Evolutionary conservation across 92 coral and sea anemone species (phyloP).

Genomic region (Muricea muricata): DNA sequence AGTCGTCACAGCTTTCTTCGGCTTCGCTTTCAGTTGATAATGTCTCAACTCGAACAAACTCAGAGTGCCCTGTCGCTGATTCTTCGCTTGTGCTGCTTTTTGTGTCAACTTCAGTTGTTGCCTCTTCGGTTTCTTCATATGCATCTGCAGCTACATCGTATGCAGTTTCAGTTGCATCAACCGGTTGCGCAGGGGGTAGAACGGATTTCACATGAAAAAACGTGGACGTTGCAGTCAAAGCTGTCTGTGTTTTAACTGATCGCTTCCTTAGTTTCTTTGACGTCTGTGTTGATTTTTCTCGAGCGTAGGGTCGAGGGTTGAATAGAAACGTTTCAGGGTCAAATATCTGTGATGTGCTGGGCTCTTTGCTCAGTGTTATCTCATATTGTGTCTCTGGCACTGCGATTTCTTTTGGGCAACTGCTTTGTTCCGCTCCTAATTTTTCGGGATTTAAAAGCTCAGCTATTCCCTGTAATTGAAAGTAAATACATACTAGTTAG

Average conservation of each 20-base stretch:
- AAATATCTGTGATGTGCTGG: neutral
- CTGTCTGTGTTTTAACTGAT: neutral
- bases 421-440: neutral
- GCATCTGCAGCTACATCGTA: no score
- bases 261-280: neutral
- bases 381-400: no score
- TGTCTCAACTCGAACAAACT: neutral
- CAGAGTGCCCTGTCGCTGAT: neutral
- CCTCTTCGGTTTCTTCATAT: neutral
- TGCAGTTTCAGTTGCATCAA: no score
- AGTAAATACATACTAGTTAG: neutral
- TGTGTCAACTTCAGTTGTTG: neutral
- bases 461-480: neutral
- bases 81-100: neutral
- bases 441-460: conserved; percentile 8
- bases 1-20: conserved; percentile 21
- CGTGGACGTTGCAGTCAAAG: neutral
- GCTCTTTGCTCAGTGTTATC: neutral
- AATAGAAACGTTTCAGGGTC: neutral
- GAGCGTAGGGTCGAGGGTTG: neutral
- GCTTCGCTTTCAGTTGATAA: neutral
- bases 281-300: neutral
- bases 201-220: neutral
- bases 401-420: neutral
- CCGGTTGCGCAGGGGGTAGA: neutral